A percentile compares a stretch with the other conserved stretches of the same genome.
Evolutionary conservation across 2,888 invertebrate species (phyloP).

Genomic region (Metopia argyrocephala): DNA sequence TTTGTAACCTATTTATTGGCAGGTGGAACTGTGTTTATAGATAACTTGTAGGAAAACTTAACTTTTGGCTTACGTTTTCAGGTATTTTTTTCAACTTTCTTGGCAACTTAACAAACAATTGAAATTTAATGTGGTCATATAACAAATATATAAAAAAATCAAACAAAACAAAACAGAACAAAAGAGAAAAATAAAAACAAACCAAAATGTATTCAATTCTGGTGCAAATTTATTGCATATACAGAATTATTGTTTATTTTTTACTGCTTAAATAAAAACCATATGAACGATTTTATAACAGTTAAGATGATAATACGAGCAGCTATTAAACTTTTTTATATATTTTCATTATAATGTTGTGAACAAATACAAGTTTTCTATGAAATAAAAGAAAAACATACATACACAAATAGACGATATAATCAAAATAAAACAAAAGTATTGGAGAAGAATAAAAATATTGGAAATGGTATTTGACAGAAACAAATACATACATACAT

Average conservation of each 20-base stretch:
- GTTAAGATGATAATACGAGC: too few species aligned
- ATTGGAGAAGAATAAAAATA: background rate
- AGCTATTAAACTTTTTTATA: too few species aligned
- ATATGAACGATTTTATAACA: too few species aligned
- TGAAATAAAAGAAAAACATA: too few species aligned
- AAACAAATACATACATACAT: constrained; percentile 23
- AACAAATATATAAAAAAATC: background rate
- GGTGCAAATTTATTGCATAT: too few species aligned
- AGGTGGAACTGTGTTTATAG: background rate
- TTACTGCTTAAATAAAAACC: too few species aligned
- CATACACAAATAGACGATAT: too few species aligned
- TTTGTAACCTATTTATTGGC: background rate
- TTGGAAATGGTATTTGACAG: background rate
- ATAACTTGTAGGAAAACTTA: background rate
- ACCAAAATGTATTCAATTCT: background rate
- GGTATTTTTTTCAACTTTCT: background rate
- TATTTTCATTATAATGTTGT: too few species aligned
- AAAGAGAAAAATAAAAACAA: background rate
- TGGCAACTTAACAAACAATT: constrained; percentile 5
- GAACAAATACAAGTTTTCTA: too few species aligned
- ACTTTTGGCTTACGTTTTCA: background rate
- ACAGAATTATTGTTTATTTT: too few species aligned
- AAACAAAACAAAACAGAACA: background rate
- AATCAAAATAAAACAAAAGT: background rate
- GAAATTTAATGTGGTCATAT: constrained; percentile 14